Base-by-base conservation (phyloP, 2,113 vertebrate species). In the Rhea pennata region DNA sequence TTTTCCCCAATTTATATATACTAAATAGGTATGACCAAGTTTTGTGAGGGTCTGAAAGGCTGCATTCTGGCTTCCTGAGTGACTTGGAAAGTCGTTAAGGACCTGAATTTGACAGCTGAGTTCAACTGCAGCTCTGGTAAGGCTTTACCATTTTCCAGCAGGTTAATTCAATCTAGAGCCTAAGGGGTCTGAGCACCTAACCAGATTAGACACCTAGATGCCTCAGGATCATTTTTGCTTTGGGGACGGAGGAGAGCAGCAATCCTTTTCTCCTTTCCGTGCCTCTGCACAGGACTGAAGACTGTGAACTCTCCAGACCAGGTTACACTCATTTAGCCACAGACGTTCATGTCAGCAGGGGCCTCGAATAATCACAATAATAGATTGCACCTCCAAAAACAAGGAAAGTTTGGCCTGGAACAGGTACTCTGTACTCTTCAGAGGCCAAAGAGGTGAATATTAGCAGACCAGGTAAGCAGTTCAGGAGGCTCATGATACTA, bases 321-420 rank as follows among this genome's bases (percentile, higher is more conserved):
- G 74, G 21, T 10, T 50, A 10, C 7, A 27, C 4, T 6, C 71
- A 15, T 73, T 70, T 73, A 90, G 13, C 17, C 27, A 73, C 46
- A 33, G 16, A 27, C 31, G 0, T 0, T 72, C 71, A 42, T 56
- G 26, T 48, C 48, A 83, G 2, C 2, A 69, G 31, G 15, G 4
- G 5, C 27, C 13, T 93, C 54, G 58, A 40, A 33, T n/a, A 89
- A 42, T 4, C 93, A 19, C 10, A 69, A 20, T 58, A 90, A 58
- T 58, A 69, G 73, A 62, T 48, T 58, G 16, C 22, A 50, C 27
- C n/a, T 87, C 29, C 58, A 90, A 76, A 51, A 82, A 29, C 29
- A 80, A 44, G 33, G 29, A 44, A 62, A 80, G 26, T 10, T 83
- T 66, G 92, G 26, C 17, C 44, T 76, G 20, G 20, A 70, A 40